Evolutionary conservation across 2,888 invertebrate genomes (phyloP), one percentile per base, ranked within the genome.

Genomic region (Tromatobia lineatoria): DNA sequence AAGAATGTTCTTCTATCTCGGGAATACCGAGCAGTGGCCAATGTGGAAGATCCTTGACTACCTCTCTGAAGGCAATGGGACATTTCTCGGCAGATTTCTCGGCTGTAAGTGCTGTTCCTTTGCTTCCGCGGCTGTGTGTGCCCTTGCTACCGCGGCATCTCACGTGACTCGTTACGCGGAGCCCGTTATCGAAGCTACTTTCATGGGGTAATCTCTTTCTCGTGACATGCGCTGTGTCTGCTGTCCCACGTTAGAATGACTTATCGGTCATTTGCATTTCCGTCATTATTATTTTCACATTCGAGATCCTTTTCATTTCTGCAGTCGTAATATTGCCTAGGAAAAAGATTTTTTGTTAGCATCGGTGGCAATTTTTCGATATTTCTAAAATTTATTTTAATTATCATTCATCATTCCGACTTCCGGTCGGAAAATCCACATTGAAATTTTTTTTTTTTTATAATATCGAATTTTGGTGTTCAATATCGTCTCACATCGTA

Each of bases 101-200:
- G 73, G 15, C 61, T 54, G 47, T 66, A 57, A 64, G 54, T 45
- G 67, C 52, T 38, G 50, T 23, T 10, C 34, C 45, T 70, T 79
- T 61, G 45, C 73, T 45, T 47, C 23, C 69, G 34, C 11, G 77
- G 25, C 34, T 61, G 4, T 50, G 50, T 54, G 42, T 69, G 78
- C 82, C 76, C 76, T 74, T 79, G 76, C 74, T 70, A 54, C 80
- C 75, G 82, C 52, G 80, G 79, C 85, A 85, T 86, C 80, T 85
- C 83, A 85, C 86, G 77, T 77, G 76, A 74, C 81, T 85, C 77
- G 76, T 85, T 84, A 69, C 59, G 52, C 59, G 34, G 75, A 57
- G 78, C 52, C 81, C 85, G 86, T 86, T 86, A 85, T 82, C 83
- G 81, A 84, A 81, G 84, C 81, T 75, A 71, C 78, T 81, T 81